Evolutionary conservation across 2,888 invertebrate genomes (phyloP), one percentile per base, ranked within the genome.

Genomic region (Idaea biselata): DNA sequence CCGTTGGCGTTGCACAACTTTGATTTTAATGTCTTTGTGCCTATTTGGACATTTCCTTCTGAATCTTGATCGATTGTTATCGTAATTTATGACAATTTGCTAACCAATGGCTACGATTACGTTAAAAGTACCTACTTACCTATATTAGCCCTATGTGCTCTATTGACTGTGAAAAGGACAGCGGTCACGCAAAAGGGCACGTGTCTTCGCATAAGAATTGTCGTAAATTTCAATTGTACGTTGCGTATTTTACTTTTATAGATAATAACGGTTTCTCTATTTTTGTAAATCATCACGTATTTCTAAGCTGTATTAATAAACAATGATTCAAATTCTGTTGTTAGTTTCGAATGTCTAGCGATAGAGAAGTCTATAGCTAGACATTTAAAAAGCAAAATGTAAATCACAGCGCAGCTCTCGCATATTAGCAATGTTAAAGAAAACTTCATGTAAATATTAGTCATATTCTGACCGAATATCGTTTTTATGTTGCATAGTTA

Each of bases 1-100:
- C 61, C 60, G 67, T 82, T 83, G 14, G 60, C 60, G 67, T 82
- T 83, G 77, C 76, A 79, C 72, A 83, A 85, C 68, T 61, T 66
- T 69, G 44, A 44, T 44, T 44, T 44, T 44, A 44, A 44, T 44
- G 44, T 8, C 44, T 44, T 11, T 44, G 11, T 44, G 11, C 14
- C 44, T 44, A 44, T 44, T 44, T 44, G 11, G 44, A 44, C 44
- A 11, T 44, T 44, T 44, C 44, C 44, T 44, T 44, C 44, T 44
- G 44, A 44, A 44, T 44, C 11, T 8, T 44, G 44, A 44, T 44
- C 44, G 44, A 44, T 44, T 44, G 44, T 4, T 25, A 25, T 25
- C 5, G 25, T 25, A 25, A 25, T 25, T 25, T 25, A 5, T 44
- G 44, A 44, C 3, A 44, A 44, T 44, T 44, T 44, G 11, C 11